phyloP scores from a whole-genome alignment of 2,888 invertebrate species.

The Sipunculus nudus region DNA sequence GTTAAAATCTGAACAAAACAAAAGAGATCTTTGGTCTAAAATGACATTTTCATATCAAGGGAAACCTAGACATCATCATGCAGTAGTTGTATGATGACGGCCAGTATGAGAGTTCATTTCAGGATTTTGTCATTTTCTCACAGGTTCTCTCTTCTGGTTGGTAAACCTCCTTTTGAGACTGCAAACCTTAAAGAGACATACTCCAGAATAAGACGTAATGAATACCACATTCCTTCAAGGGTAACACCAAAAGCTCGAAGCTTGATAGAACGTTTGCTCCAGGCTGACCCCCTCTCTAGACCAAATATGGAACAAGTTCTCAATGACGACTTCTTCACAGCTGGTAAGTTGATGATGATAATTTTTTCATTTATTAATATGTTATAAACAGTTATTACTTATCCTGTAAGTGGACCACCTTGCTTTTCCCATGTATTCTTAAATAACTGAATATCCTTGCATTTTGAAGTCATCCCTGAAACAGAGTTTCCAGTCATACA shows the following conservation, averaged over 20 bases:
- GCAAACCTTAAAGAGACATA: conserved; percentile 95
- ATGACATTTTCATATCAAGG: too few relatives aligned
- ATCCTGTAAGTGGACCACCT: too few relatives aligned
- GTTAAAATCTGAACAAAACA: too few relatives aligned
- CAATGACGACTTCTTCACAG: conserved; percentile 60
- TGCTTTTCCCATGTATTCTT: too few relatives aligned
- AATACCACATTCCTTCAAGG: conserved; percentile 77
- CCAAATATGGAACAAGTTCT: conserved; percentile 67
- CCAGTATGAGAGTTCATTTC: too few relatives aligned
- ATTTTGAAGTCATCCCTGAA: too few relatives aligned
- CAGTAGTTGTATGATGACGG: too few relatives aligned
- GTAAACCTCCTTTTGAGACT: conserved; percentile 98
- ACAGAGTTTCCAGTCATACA: too few relatives aligned
- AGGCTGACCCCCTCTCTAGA: conserved; percentile 67
- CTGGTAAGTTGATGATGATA: conserved; percentile 46
- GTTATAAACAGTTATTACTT: background rate
- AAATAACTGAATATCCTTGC: too few relatives aligned
- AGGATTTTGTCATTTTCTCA: conserved; percentile 2
- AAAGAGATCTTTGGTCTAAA: too few relatives aligned
- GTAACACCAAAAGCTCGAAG: conserved; percentile 55
- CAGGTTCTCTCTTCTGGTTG: conserved; percentile 89
- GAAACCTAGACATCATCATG: too few relatives aligned
- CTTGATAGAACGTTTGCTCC: conserved; percentile 68
- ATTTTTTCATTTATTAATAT: too few relatives aligned
- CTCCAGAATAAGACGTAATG: conserved; percentile 91